phyloP scores from a whole-genome alignment of 2,797 vertebrate genomes.

The Crocodylus rhombifer region DNA sequence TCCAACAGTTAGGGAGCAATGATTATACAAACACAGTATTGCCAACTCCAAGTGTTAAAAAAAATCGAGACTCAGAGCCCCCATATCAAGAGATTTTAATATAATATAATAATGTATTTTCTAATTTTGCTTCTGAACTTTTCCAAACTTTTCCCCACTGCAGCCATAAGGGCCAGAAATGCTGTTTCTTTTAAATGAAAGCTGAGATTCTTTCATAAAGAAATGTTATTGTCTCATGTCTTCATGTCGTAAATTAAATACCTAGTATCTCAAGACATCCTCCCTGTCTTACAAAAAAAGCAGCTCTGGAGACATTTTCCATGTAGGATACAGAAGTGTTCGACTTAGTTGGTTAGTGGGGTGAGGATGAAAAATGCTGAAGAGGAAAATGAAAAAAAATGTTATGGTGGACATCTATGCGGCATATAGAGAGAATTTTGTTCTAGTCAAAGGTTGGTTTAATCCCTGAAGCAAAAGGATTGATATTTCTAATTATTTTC shows the following conservation, averaged over 20 bases:
- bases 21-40: background rate
- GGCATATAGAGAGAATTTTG: background rate
- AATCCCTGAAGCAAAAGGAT: background rate
- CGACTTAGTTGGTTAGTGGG: background rate
- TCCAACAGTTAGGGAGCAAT: background rate
- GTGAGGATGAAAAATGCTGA: background rate
- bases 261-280: background rate
- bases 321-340: background rate
- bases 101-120: background rate
- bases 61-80: background rate
- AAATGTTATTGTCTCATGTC: fast-evolving
- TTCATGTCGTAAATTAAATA: background rate
- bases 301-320: background rate
- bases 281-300: background rate
- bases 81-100: background rate
- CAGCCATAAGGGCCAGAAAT: background rate
- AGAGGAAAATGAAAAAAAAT: background rate
- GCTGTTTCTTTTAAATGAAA: background rate
- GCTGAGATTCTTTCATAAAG: background rate
- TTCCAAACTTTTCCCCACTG: no score
- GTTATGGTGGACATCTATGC: background rate
- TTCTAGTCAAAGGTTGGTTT: background rate
- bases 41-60: background rate
- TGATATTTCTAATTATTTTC: background rate
- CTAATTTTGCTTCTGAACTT: background rate